phyloP scores from a whole-genome alignment of 2,888 invertebrate species.

The Brachycybe producta region DNA sequence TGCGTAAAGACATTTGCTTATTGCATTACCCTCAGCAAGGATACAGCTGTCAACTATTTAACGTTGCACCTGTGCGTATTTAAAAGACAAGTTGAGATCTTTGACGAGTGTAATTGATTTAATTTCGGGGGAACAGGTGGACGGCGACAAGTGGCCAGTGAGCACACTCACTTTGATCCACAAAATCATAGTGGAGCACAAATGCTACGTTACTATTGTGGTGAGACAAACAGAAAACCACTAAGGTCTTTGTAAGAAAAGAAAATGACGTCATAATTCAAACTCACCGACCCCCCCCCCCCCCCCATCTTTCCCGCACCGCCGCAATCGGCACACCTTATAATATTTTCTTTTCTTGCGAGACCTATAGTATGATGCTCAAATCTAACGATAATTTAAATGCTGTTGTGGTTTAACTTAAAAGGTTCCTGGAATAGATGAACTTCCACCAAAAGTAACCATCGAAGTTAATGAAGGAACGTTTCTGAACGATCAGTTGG shows the following conservation, averaged over 20 bases:
- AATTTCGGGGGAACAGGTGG: conserved; percentile 1
- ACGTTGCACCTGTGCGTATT: conserved; percentile 39
- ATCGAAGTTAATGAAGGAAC: neutral
- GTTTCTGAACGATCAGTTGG: neutral
- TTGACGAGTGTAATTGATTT: neutral
- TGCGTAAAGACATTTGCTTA: conserved; percentile 50
- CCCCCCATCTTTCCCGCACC: too few relatives aligned
- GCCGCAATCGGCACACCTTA: too few relatives aligned
- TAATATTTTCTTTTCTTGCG: too few relatives aligned
- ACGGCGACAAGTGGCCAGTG: conserved; percentile 6
- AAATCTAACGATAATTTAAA: too few relatives aligned
- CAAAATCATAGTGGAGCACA: neutral
- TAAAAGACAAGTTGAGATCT: neutral
- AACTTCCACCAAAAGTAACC: neutral
- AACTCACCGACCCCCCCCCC: too few relatives aligned
- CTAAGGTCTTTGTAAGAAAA: too few relatives aligned
- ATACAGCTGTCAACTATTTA: conserved; percentile 45
- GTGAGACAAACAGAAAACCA: too few relatives aligned
- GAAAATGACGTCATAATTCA: too few relatives aligned
- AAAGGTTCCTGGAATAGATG: neutral
- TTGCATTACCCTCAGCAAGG: conserved; percentile 53
- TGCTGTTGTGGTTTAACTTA: too few relatives aligned
- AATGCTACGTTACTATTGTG: neutral
- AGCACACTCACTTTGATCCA: neutral
- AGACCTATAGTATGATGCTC: too few relatives aligned